Evolutionary conservation across 2,888 invertebrate genomes (phyloP), one percentile per base, ranked within the genome.

Genomic region (Lasioglossum lativentre): DNA sequence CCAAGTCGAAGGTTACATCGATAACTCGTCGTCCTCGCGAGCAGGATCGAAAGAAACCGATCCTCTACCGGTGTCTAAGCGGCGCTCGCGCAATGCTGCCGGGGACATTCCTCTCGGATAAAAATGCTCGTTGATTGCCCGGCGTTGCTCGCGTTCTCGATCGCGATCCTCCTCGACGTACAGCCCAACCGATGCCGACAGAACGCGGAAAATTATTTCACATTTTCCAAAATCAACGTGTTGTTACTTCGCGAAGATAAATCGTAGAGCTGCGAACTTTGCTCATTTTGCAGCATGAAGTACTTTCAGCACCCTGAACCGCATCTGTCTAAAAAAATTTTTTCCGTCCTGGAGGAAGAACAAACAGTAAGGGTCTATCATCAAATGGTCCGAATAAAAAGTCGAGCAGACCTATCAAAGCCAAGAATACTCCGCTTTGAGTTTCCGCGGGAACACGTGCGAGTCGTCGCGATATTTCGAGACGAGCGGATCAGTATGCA

Each of bases 1-100:
- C 52, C 75, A 30, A 73, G 63, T 56, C 85, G 86, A 80, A 82
- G 82, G 86, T 85, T 82, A 66, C 34, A 81, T 80, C 82, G 82
- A 73, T 77, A 59, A 79, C 80, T 78, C 66, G 85, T 68, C 85
- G 85, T 85, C 85, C 86, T 86, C 86, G 86, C 59, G 72, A 45
- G 19, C 59, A 76, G 75, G 63, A 78, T 73, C 83, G 76, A 86
- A 83, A 86, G 85, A 87, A 86, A 83, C 85, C 82, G 87, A 81
- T 86, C 86, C 83, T 83, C 81, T 86, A 86, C 85, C 81, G 82
- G 84, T 89, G 79, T 72, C 80, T 75, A 91, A 91, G 87, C 78
- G 89, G 90, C 86, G 90, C 91, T 83, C 90, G 87, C 87, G 88
- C 87, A 86, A 91, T 86, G 90, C 83, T 87, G 85, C 80, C 73